Evolutionary conservation across 2,797 vertebrate species (phyloP), one percentile per base, ranked within the genome.

Genomic region (Falco cherrug): DNA sequence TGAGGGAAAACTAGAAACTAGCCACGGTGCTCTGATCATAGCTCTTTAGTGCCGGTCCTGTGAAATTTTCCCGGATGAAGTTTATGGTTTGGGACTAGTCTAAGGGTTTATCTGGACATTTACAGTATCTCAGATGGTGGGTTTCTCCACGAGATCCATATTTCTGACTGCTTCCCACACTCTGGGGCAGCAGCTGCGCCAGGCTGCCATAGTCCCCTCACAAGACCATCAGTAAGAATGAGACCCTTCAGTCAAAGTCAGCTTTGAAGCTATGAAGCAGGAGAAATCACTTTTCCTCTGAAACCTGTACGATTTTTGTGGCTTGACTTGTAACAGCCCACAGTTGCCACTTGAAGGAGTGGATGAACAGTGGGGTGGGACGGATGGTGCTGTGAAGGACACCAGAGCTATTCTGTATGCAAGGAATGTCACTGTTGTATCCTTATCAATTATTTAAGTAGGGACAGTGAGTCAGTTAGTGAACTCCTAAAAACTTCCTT

Each of bases 21-120:
- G 4, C 1, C 10, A 9, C 26, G 37, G 11, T 4, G 59, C 14
- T 68, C 15, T 50, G 45, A 29, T n/a, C n/a, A 24, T 21, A 77
- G 39, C 6, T 47, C 1, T 39, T 74, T 29, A 22, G 5, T 56
- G 25, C 18, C 2, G 0, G 24, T n/a, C 45, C 26, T 39, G 4
- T 47, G 50, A 45, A 63, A 54, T 51, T 63, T 80, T 80, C 16
- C 37, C 24, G 47, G 14, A n/a, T 48, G 20, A 73, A 5, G 13
- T 81, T 90, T 48, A 48, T 1, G 0, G 12, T 65, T 64, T 76
- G 24, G 1, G 2, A 75, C 41, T 26, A 43, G 33, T 37, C 14
- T 47, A n/a, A 61, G 54, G 11, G 6, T 37, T 88, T 43, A 29
- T 33, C 53, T 70, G 28, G 29, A 47, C 13, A 39, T 63, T 84